Evolutionary conservation across 2,113 vertebrate species (phyloP), one percentile per base, ranked within the genome.

Genomic region (Actenoides lindsayi): DNA sequence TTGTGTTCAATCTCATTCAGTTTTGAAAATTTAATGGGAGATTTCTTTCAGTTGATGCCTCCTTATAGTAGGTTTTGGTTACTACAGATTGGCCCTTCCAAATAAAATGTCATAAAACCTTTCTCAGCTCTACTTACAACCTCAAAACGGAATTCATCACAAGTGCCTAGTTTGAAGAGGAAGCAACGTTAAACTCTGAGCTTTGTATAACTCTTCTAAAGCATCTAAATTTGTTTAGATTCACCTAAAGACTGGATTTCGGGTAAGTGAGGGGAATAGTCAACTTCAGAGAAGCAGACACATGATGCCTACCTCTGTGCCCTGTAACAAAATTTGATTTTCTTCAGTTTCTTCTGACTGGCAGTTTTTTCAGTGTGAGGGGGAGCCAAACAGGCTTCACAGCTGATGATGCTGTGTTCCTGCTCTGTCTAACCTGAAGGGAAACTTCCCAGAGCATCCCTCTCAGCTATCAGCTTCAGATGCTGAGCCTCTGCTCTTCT

Each of bases 1-100:
- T 7, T 31, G 5, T 44, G 12, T 46, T 54, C 11, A 57, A 69
- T 67, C 20, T 53, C 33, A 71, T 8, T 74, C 0, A 0, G 1
- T 70, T 91, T 74, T 77, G 44, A 78, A 86, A 30, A 5, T 67
- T 83, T 24, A 70, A 25, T 6, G 18, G 39, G 37, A 87, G 74
- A 63, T 21, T 31, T 67, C 50, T 89, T 74, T 83, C 63, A 48
- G 33, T 39, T 73, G 31, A 51, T 68, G 37, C 12, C 11, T 75
- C 39, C 27, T 71, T 67, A 24, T 25, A 51, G 16, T 13, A 44
- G 33, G 10, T 56, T 67, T 86, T 63, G 9, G 15, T 48, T 78
- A 39, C 33, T 54, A 56, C 13, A 68, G 23, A 31, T 21, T 13
- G 3, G 14, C 7, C 15, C 18, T 83, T 82, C 48, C 56, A 87